Percentiles rank a stretch among this genome's conserved stretches.
Evolutionary conservation across 2,888 invertebrate species (phyloP).

Genomic region (Cryptophagus acutangulus): DNA sequence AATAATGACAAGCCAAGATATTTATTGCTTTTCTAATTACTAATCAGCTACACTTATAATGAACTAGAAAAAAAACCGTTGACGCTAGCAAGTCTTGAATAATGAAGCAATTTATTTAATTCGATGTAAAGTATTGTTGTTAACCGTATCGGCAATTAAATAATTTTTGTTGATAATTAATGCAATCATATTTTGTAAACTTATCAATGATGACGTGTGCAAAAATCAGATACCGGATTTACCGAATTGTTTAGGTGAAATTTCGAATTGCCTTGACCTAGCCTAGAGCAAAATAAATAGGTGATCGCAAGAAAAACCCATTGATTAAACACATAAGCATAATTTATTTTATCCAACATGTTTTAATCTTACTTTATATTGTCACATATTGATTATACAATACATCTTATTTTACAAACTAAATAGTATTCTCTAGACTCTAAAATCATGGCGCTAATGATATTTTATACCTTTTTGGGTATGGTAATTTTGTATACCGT

Average conservation of each 20-base stretch:
- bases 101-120: too few relatives aligned
- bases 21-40: too few relatives aligned
- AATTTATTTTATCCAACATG: slow-evolving; percentile 42
- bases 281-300: too few relatives aligned
- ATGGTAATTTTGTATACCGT: background rate
- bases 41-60: too few relatives aligned
- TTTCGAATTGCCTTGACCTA: too few relatives aligned
- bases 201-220: slow-evolving; percentile 17
- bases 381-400: slow-evolving; percentile 46
- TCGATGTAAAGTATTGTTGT: too few relatives aligned
- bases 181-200: too few relatives aligned
- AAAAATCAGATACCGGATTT: background rate
- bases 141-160: too few relatives aligned
- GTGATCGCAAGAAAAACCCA: slow-evolving; percentile 1
- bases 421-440: slow-evolving; percentile 21
- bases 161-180: too few relatives aligned
- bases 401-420: slow-evolving; percentile 24
- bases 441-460: slow-evolving; percentile 23
- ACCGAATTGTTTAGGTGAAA: background rate
- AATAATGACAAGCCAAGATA: too few relatives aligned
- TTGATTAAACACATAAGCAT: slow-evolving; percentile 38
- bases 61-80: too few relatives aligned
- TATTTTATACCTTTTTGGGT: slow-evolving; percentile 26
- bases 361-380: slow-evolving; percentile 41
- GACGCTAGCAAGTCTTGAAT: too few relatives aligned